Percentiles rank a stretch among this genome's conserved stretches.
These are phyloP conservation scores for Platanista minor DNA, from an alignment of 2,113 vertebrate genomes.

Conservation along the genomic window DNA sequence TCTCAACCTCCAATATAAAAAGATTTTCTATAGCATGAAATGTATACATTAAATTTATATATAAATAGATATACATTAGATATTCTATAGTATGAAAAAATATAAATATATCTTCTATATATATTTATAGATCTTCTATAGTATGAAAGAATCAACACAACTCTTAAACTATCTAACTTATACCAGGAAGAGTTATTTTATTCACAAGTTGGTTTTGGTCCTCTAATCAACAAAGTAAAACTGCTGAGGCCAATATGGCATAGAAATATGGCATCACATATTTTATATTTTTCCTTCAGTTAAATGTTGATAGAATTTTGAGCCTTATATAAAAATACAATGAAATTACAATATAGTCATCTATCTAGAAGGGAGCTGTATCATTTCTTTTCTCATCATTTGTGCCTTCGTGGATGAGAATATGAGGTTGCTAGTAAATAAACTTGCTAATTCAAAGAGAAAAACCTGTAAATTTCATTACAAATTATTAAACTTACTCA, in stretches of 20 bases:
- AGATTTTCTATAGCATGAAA: neutral
- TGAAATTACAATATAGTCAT: neutral
- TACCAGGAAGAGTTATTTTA: neutral
- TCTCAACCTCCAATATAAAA: neutral
- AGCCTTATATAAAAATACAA: neutral
- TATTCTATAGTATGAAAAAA: neutral
- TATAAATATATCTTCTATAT: neutral
- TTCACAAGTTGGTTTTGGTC: neutral
- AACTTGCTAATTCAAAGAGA: neutral
- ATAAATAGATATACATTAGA: neutral
- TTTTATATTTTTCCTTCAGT: neutral
- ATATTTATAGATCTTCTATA: neutral
- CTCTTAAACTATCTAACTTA: neutral
- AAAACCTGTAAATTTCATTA: neutral
- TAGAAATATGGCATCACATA: neutral
- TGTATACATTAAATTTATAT: neutral
- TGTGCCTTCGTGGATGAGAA: neutral
- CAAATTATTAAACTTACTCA: constrained; percentile 87
- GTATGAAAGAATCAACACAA: neutral
- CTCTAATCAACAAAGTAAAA: neutral
- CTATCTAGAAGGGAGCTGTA: neutral
- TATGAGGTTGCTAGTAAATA: neutral
- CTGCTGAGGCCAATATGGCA: neutral
- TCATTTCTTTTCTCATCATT: neutral
- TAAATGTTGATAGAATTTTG: neutral